phyloP scores from a whole-genome alignment of 2,113 vertebrate species.

The Cololabis saira region DNA sequence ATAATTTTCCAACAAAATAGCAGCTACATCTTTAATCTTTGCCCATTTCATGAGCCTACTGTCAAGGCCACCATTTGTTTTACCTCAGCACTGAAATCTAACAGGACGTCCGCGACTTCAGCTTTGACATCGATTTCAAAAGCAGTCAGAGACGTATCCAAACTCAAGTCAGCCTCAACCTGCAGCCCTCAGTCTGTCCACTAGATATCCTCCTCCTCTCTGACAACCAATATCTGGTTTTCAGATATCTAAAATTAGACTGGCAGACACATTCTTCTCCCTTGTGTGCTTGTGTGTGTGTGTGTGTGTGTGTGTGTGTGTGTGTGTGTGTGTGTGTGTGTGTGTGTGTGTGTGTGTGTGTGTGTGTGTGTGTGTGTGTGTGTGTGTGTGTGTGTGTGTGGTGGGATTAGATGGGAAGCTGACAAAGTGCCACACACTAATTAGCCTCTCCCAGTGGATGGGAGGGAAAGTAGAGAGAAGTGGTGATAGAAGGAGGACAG shows the following conservation, averaged over 20 bases:
- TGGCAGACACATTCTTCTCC: conserved; percentile 59
- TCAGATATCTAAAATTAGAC: conserved; percentile 71
- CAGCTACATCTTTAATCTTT: too few species aligned
- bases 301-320: conserved; percentile 45
- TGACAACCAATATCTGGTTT: conserved; percentile 41
- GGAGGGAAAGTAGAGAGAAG: conserved; percentile 41
- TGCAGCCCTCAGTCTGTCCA: conserved; percentile 39
- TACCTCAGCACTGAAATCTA: background rate
- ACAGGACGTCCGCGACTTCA: background rate
- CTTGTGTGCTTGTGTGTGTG: conserved; percentile 39
- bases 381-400: conserved; percentile 40
- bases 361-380: conserved; percentile 42
- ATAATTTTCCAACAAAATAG: too few species aligned
- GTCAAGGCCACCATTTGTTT: background rate
- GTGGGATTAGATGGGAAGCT: conserved; percentile 58
- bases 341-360: conserved; percentile 41
- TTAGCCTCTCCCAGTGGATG: conserved; percentile 63
- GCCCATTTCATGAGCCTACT: too few species aligned
- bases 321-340: conserved; percentile 42
- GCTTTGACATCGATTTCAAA: background rate
- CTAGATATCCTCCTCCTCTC: conserved; percentile 36
- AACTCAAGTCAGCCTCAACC: conserved; percentile 22
- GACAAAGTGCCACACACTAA: conserved; percentile 69
- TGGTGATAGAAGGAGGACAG: conserved; percentile 66
- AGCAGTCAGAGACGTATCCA: background rate